Evolutionary conservation across 2,888 invertebrate genomes (phyloP).

Genomic region (Athalia cordata): DNA sequence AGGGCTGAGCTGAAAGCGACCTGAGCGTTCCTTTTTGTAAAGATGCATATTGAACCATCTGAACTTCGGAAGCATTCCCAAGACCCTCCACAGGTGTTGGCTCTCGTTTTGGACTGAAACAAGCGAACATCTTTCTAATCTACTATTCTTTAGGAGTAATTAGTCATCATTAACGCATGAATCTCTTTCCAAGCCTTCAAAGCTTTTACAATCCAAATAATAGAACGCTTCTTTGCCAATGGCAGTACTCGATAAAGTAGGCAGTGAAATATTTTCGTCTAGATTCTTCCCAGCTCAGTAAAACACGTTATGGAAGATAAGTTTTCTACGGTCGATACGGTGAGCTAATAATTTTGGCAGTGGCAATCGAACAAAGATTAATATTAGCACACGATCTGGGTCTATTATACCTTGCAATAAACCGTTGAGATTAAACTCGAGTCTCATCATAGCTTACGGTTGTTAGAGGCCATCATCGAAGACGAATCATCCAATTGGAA

Average conservation of each 20-base stretch:
- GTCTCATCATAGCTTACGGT: too few relatives aligned
- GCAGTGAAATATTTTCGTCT: not conserved
- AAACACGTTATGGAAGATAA: too few relatives aligned
- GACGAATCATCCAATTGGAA: too few relatives aligned
- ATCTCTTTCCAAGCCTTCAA: not conserved
- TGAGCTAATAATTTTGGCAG: too few relatives aligned
- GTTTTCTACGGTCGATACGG: too few relatives aligned
- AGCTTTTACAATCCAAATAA: not conserved
- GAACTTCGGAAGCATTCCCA: slow-evolving; percentile 73
- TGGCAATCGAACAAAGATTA: too few relatives aligned
- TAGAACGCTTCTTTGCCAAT: slow-evolving; percentile 5
- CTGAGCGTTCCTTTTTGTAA: slow-evolving; percentile 78
- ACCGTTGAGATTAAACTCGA: too few relatives aligned
- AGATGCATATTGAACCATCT: slow-evolving; percentile 80
- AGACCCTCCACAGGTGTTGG: slow-evolving; percentile 69
- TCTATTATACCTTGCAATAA: too few relatives aligned
- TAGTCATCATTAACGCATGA: not conserved
- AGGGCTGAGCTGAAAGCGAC: slow-evolving; percentile 76
- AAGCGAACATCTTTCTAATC: slow-evolving; percentile 44
- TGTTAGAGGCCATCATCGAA: too few relatives aligned
- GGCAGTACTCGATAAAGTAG: slow-evolving; percentile 8
- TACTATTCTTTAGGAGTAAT: not conserved
- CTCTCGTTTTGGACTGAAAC: slow-evolving; percentile 70
- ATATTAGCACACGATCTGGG: too few relatives aligned
- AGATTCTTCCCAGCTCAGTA: too few relatives aligned